Percentiles rank a stretch among this genome's conserved stretches.
Conservation (phyloP, 2,113 vertebrate species). For the Dicrurus megarhynchus region DNA sequence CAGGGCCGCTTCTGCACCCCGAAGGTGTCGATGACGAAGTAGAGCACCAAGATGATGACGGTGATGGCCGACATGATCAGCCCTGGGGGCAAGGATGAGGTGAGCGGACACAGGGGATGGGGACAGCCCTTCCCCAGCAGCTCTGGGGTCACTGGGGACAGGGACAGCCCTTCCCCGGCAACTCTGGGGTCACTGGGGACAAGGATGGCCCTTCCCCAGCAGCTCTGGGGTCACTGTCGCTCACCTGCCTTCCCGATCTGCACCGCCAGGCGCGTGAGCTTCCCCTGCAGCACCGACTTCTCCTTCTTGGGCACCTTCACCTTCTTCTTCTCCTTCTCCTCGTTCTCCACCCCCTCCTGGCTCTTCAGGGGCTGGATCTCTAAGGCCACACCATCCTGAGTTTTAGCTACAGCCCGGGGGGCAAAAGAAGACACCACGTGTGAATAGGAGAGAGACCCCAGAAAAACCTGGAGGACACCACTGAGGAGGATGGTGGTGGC, state of each 20-base stretch:
- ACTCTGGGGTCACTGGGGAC: not conserved
- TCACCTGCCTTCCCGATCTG: slow-evolving; percentile 97
- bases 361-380: slow-evolving; percentile 98
- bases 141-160: not conserved
- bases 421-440: slow-evolving; percentile 55
- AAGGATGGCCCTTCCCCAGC: not conserved
- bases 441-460: slow-evolving; percentile 35
- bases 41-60: slow-evolving; percentile 92
- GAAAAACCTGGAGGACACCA: slow-evolving; percentile 1
- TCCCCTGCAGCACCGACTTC: slow-evolving; percentile 96
- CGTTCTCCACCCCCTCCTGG: slow-evolving; percentile 86
- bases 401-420: slow-evolving; percentile 83
- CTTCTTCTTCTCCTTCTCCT: slow-evolving; percentile 90
- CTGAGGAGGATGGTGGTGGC: slow-evolving; percentile 43
- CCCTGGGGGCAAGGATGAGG: slow-evolving; percentile 68
- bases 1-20: slow-evolving; percentile 80
- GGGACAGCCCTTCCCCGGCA: not conserved
- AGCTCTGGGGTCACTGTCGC: not conserved
- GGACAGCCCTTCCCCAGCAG: not conserved
- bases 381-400: slow-evolving; percentile 93
- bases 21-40: slow-evolving; percentile 92
- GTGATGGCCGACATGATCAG: slow-evolving; percentile 94
- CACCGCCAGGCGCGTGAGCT: slow-evolving; percentile 90
- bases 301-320: slow-evolving; percentile 92
- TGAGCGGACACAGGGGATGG: not conserved